Evolutionary conservation across 92 coral and sea anemone species (phyloP).

Genomic region (Zoanthus gigantus): DNA sequence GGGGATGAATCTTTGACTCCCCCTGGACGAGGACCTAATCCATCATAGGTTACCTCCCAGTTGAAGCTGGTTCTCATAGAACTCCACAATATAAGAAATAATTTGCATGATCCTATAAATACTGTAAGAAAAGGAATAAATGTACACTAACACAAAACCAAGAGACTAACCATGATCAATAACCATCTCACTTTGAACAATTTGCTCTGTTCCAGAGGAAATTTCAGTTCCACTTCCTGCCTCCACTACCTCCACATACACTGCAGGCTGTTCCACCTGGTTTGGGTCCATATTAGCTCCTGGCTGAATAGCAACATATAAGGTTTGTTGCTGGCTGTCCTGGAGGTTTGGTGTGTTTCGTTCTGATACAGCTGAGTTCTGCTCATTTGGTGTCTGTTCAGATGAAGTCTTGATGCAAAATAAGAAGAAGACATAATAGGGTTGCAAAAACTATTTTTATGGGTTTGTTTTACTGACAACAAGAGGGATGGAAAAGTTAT

Average conservation of each 20-base stretch:
- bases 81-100: not conserved
- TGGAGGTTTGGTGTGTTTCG: constrained; percentile 23
- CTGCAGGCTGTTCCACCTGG: constrained; percentile 96
- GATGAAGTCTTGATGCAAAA: not conserved
- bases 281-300: constrained; percentile 83
- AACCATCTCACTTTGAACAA: constrained; percentile 93
- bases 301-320: constrained; percentile 97
- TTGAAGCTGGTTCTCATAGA: too few relatives aligned
- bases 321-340: constrained; percentile 76
- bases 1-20: too few relatives aligned
- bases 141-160: not conserved
- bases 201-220: constrained; percentile 76
- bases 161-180: constrained; percentile 83
- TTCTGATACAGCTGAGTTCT: constrained; percentile 11
- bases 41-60: too few relatives aligned
- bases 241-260: constrained; percentile 97
- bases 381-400: constrained; percentile 10
- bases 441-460: not conserved
- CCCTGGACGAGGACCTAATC: too few relatives aligned
- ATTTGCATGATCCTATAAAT: too few relatives aligned
- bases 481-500: too few relatives aligned
- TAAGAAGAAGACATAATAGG: too few relatives aligned
- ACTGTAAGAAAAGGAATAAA: not conserved
- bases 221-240: constrained; percentile 95
- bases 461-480: too few relatives aligned